phyloP scores from a whole-genome alignment of 2,888 invertebrate genomes.

The Dolomedes plantarius region DNA sequence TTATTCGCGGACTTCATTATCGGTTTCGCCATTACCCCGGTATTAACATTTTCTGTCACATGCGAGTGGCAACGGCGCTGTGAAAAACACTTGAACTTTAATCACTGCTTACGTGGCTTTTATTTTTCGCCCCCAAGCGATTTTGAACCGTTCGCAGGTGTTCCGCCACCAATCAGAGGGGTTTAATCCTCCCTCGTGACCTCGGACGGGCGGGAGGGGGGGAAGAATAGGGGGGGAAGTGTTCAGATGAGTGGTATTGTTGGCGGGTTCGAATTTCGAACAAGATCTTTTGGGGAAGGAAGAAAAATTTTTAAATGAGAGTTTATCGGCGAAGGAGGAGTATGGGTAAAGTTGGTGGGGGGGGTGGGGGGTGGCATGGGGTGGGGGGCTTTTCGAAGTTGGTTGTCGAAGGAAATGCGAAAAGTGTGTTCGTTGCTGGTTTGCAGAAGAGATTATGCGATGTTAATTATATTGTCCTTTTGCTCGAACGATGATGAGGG shows the following conservation, averaged over 20 bases:
- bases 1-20: constrained; percentile 8
- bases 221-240: neutral
- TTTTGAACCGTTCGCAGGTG: neutral
- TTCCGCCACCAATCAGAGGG: neutral
- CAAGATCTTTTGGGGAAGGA: neutral
- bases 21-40: neutral
- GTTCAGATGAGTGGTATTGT: constrained; percentile 7
- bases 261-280: neutral
- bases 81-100: constrained; percentile 16
- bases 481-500: neutral
- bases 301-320: constrained; percentile 11
- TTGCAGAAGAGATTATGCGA: constrained; percentile 1
- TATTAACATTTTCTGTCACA: constrained; percentile 15
- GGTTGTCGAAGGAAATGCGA: neutral
- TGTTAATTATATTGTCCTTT: constrained; percentile 8
- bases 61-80: neutral
- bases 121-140: neutral
- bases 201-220: neutral
- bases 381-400: neutral
- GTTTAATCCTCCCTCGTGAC: constrained; percentile 9
- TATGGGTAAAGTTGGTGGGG: no score
- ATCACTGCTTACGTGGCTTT: constrained; percentile 16
- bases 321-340: neutral
- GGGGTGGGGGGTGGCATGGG: no score
- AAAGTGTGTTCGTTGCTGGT: neutral